Evolutionary conservation across 2,888 invertebrate species (phyloP).

Genomic region (Platycheirus rosarum): DNA sequence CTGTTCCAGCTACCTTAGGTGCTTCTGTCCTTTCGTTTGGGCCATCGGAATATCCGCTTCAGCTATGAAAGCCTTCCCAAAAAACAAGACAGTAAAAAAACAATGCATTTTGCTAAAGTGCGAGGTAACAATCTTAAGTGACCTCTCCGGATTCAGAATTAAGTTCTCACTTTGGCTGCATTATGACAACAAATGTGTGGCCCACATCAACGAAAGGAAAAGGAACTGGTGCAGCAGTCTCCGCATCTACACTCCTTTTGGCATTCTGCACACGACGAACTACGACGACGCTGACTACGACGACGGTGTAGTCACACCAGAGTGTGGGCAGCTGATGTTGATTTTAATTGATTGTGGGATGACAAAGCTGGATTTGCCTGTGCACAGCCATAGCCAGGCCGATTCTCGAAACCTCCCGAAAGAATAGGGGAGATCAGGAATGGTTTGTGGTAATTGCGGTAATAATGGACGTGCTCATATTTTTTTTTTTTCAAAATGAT

Average conservation of each 20-base stretch:
- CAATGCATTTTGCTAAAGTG: slow-evolving; percentile 47
- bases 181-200: slow-evolving; percentile 62
- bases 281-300: not conserved
- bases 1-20: slow-evolving; percentile 56
- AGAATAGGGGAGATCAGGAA: not conserved
- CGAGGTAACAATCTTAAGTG: slow-evolving; percentile 64
- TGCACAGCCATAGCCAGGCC: not conserved
- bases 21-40: slow-evolving; percentile 29
- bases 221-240: slow-evolving; percentile 26
- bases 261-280: slow-evolving; percentile 14
- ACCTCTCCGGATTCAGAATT: slow-evolving; percentile 39
- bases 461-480: slow-evolving; percentile 59
- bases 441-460: slow-evolving; percentile 29
- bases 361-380: slow-evolving; percentile 40
- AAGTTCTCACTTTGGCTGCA: slow-evolving; percentile 63
- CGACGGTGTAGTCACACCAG: slow-evolving; percentile 27
- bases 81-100: slow-evolving; percentile 23
- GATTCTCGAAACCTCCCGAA: not conserved
- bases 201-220: slow-evolving; percentile 44
- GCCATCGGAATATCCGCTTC: slow-evolving; percentile 6
- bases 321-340: slow-evolving; percentile 72
- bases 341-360: slow-evolving; percentile 71
- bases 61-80: not conserved
- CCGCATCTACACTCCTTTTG: slow-evolving; percentile 22
- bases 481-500: slow-evolving; percentile 36